phyloP scores from a whole-genome alignment of 2,113 vertebrate species.

The Limanda limanda region DNA sequence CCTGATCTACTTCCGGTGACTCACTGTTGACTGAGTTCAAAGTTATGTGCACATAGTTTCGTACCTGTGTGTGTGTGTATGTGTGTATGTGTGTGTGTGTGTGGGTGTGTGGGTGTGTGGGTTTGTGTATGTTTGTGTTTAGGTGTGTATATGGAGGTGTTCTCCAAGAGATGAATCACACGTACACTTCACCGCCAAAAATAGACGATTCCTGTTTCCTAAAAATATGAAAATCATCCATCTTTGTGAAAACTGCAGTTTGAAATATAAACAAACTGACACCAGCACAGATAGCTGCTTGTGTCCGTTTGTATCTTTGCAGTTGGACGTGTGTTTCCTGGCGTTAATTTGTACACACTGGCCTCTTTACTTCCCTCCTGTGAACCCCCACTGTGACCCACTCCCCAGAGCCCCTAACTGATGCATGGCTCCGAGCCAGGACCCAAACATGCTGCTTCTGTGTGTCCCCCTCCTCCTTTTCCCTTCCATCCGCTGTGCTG shows the following conservation, averaged over 20 bases:
- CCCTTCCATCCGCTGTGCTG: constrained; percentile 35
- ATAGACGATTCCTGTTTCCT: not conserved
- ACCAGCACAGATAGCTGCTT: not conserved
- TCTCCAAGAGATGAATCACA: constrained; percentile 18
- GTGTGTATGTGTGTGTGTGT: not conserved
- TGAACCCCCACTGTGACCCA: constrained; percentile 47
- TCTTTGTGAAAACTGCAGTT: not conserved
- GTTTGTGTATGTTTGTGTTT: not conserved
- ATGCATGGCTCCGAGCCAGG: constrained; percentile 49
- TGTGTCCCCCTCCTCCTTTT: constrained; percentile 1
- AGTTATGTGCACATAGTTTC: not conserved
- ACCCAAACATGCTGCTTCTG: constrained; percentile 54
- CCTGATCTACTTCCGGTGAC: not conserved
- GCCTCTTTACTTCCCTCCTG: constrained; percentile 34
- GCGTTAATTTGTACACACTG: constrained; percentile 18
- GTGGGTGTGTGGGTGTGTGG: not conserved
- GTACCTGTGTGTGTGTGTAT: not conserved
- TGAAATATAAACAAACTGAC: not conserved
- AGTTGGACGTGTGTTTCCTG: constrained; percentile 27
- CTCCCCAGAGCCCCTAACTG: constrained; percentile 37
- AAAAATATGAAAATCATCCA: not conserved
- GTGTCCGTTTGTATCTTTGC: constrained; percentile 4
- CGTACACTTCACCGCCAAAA: not conserved
- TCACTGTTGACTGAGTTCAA: not conserved
- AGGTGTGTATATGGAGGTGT: not conserved